A percentile compares a stretch with the other conserved stretches of the same genome.
phyloP scores from a whole-genome alignment of 2,797 vertebrate genomes.

The Phrynocephalus forsythii region DNA sequence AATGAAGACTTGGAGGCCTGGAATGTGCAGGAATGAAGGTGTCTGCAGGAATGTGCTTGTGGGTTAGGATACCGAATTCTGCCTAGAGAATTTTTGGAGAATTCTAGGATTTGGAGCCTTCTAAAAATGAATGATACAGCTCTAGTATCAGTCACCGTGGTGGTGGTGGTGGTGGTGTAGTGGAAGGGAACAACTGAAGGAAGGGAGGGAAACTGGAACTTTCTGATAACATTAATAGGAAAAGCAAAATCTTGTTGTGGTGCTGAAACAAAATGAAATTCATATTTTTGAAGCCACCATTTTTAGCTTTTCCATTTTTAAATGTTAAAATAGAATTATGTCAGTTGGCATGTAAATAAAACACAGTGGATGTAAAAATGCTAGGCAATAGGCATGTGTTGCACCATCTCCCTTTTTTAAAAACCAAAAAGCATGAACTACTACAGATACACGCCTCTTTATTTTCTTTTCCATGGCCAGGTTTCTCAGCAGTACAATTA shows the following conservation, averaged over 20 bases:
- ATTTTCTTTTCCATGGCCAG: neutral
- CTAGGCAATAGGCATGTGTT: neutral
- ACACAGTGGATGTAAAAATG: neutral
- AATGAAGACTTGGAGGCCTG: too few species aligned
- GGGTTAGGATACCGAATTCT: too few species aligned
- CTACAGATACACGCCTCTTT: neutral
- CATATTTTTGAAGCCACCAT: neutral
- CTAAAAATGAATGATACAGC: too few species aligned
- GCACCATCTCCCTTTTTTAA: neutral
- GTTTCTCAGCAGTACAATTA: conserved; percentile 14
- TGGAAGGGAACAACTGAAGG: neutral
- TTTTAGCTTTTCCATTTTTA: neutral
- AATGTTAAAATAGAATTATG: neutral
- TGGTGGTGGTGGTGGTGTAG: neutral
- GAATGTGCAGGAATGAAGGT: too few species aligned
- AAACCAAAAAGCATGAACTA: neutral
- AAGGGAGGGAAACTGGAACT: neutral
- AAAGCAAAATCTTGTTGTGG: neutral
- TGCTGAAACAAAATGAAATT: conserved; percentile 5
- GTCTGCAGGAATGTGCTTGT: too few species aligned
- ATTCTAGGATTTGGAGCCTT: too few species aligned
- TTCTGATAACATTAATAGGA: neutral
- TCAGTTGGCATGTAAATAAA: neutral
- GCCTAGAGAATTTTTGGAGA: too few species aligned
- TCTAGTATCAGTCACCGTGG: neutral